Base-by-base conservation (phyloP, 2,888 invertebrate genomes). In the Calliphora vomitoria region DNA sequence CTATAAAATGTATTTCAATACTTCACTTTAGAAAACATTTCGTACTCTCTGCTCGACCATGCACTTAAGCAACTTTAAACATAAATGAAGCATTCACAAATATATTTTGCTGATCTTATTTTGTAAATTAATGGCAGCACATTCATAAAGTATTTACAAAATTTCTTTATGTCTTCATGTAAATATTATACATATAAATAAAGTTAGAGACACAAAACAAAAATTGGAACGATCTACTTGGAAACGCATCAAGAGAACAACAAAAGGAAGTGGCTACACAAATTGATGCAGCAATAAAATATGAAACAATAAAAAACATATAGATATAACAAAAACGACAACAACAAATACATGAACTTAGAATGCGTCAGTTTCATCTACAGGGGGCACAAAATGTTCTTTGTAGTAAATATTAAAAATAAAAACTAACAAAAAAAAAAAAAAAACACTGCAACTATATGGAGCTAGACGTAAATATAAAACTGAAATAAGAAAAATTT, bases 231-330 rank as follows among this genome's bases (percentile, higher is more conserved):
- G 62, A 71, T 71, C 41, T 71, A 76, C 83, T 83, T 76, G 69
- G 69, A 78, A 41, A 25, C 41, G 64, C 53, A 53, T 64, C 69
- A 76, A 71, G 53, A 83, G 78, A 55, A 44, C 3, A 44, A 31
- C 53, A 62, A 62, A 82, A 76, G 62, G 35, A 78, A 71, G 20
- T 78, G 71, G 71, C 84, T 47, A 66, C 58, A 66, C 35, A 35
- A 35, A 35, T 4, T 35, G 35, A 84, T 79, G 84, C 72, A 74
- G 84, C 66, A 74, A 79, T 79, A 84, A 74, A 74, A 84, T 50
- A 60, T 60, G 44, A 60, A 79, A 79, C 31, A 47, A 35, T 4
- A 71, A 55, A 72, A 20, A 25, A 11, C 10, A 11, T 44, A 44
- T 11, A 44, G 10, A 10, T 8, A 55, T 10, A 20, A 8, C n/a